A percentile compares a stretch with the other conserved stretches of the same genome.
Evolutionary conservation across 2,797 vertebrate genomes (phyloP).

Genomic region (Sebastes oblongus): DNA sequence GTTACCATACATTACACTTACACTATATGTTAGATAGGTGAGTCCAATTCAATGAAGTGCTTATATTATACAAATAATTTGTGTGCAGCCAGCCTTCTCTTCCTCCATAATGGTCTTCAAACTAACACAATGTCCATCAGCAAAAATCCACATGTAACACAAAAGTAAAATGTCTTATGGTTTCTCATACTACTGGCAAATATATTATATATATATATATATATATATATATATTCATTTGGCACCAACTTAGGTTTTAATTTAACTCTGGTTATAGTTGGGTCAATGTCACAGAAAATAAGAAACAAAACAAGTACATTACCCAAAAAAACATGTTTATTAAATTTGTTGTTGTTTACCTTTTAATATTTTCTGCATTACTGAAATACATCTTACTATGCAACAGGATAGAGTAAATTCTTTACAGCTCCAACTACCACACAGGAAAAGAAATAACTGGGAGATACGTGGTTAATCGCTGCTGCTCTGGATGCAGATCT

Average conservation of each 20-base stretch:
- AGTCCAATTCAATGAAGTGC: not conserved
- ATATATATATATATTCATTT: not conserved
- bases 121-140: not conserved
- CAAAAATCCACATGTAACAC: not conserved
- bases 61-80: not conserved
- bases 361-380: conserved; percentile 10
- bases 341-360: not conserved
- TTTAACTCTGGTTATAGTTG: not conserved
- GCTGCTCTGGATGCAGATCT: not conserved
- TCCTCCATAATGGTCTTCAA: not conserved
- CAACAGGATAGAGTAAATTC: not conserved
- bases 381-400: not conserved
- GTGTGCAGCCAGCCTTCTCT: not conserved
- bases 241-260: not conserved
- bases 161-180: not conserved
- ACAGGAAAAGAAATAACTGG: not conserved
- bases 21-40: not conserved
- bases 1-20: not conserved
- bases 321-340: not conserved
- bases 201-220: accelerated
- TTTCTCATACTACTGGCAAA: not conserved
- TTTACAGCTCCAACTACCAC: not conserved
- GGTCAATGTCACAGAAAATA: not conserved
- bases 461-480: not conserved
- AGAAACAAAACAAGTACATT: not conserved